Evolutionary conservation across 2,113 vertebrate genomes (phyloP).

Genomic region (Anas platyrhynchos): DNA sequence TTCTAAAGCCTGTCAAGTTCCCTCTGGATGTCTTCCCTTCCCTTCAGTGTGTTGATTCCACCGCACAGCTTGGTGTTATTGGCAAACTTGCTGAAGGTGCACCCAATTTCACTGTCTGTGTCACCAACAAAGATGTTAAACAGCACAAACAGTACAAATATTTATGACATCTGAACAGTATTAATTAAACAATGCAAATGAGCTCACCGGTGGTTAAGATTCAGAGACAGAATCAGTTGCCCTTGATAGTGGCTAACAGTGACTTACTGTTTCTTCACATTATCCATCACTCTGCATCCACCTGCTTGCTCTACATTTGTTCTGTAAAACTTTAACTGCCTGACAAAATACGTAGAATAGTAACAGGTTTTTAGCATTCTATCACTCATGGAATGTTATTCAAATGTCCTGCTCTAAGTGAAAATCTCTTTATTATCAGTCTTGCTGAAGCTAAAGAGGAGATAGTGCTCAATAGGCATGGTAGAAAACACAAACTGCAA

Average conservation of each 20-base stretch:
- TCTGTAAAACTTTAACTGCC: background rate
- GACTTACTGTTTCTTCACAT: background rate
- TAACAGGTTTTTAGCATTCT: background rate
- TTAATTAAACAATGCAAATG: background rate
- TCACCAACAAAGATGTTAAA: no score
- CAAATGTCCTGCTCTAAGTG: background rate
- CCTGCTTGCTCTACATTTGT: background rate
- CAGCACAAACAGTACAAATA: no score
- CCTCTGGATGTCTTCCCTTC: no score
- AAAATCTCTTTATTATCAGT: background rate
- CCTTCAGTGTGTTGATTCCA: no score
- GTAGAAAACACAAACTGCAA: background rate
- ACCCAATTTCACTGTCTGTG: no score
- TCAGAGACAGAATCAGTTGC: background rate
- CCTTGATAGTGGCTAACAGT: background rate
- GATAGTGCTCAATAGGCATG: background rate
- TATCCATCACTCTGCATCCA: background rate
- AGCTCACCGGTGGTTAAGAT: background rate
- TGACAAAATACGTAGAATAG: background rate
- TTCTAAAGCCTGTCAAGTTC: no score
- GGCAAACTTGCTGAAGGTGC: no score
- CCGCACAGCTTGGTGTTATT: no score
- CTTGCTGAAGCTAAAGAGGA: background rate
- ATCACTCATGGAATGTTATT: background rate
- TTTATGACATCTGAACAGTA: background rate